Evolutionary conservation across 2,888 invertebrate genomes (phyloP), one percentile per base, ranked within the genome.

Genomic region (Sclerodermus sp.): DNA sequence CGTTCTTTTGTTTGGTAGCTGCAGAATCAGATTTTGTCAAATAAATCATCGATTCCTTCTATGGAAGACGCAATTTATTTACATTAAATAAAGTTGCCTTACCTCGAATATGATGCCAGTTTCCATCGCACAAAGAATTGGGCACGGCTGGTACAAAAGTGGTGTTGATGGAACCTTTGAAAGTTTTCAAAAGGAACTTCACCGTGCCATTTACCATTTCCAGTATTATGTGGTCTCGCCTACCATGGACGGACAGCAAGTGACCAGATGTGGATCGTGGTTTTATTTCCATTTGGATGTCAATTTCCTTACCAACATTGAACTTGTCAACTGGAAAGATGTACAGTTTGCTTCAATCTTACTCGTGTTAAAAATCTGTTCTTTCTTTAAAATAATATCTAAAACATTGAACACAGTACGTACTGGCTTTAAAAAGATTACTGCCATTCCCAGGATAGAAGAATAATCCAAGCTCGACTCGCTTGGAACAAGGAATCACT

Each of bases 51-150:
- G 8, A 23, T 8, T 23, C 23, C 8, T 23, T 23, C 23, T 3
- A 23, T 23, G 23, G 23, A 23, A 23, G 30, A 14, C 8, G 29
- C n/a, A n/a, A n/a, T n/a, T n/a, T n/a, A 14, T 47, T 45, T 9
- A 30, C 10, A 30, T 30, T 10, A 30, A 30, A 30, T 30, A 9
- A 6, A 9, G 13, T 23, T 2, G 1, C 13, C 42, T 14, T 60
- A 89, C 89, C 87, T 79, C 85, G 84, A 66, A 96, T 91, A 49
- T 84, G 87, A 73, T 98, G 96, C 97, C 97, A 99, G 47, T 91
- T 83, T 42, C 98, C 97, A 78, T 99, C 95, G 73, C 98, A 99
- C 54, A 96, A 84, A 51, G 83, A 81, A 64, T 87, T 85, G 52
- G 84, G 83, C 43, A 85, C 83, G 40, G 84, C 81, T 0, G 87